Base-by-base conservation (phyloP, 2,797 vertebrate genomes). In the Tokudaia muenninki region DNA sequence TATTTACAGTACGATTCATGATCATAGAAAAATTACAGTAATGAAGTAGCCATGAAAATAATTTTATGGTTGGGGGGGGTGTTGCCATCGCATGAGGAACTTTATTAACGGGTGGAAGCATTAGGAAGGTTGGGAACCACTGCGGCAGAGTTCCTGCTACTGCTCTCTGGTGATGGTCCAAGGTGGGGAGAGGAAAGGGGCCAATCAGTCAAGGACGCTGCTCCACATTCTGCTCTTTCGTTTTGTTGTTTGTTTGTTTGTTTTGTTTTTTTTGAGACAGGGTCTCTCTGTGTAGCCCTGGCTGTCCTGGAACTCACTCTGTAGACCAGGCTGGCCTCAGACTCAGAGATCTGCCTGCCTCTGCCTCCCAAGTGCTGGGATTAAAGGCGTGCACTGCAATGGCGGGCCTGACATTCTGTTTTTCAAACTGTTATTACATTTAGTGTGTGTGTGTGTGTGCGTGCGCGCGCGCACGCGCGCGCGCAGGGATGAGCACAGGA, bases 311-410 rank as follows among this genome's bases (percentile, higher is more conserved):
- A 61, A 84, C 37, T 65, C 16, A 10, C 13, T 31, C 4, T 65
- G 81, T 84, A 84, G 59, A 65, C 26, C 59, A 47, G 59, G 81
- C 41, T 84, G 37, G 59, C 41, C 59, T 65, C 59, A 84, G 81
- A 84, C 59, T 65, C 59, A 84, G 81, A 84, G 9, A 47, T 47
- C 41, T 5, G 4, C 59, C 82, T 65, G 41, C 41, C 82, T 84
- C 82, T 65, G 81, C 37, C 82, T 84, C 82, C 61, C 0, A 0
- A 63, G 26, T 34, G 29, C 41, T 84, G 5, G 6, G 11, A 84
- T 84, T 84, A 65, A 47, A 84, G 41, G 5, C 22, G 61, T 84
- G 5, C 61, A 8, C 0, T 31, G 34, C 29, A 19, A 65, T 65
- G 61, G 10, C 26, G 0, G 6, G 41, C 59, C 37, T 84, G 41